Conservation (phyloP, 1,140 invertebrate genomes). For the Matsumurasca onukii region DNA sequence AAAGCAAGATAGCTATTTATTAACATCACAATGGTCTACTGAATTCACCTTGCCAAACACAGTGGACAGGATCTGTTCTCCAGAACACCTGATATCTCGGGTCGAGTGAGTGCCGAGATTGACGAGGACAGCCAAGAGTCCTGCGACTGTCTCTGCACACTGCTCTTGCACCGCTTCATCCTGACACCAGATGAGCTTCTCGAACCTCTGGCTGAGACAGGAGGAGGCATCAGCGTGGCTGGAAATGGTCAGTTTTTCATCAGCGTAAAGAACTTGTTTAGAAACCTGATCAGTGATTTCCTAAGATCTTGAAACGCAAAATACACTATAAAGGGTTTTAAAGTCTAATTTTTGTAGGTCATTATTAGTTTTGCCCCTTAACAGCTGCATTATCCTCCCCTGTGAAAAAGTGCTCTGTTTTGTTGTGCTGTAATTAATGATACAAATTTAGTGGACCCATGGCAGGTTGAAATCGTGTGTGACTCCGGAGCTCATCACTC, state of each 20-base stretch:
- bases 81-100: not conserved
- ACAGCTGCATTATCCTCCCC: too few relatives aligned
- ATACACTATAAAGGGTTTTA: not conserved
- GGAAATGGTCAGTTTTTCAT: not conserved
- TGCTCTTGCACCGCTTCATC: not conserved
- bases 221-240: not conserved
- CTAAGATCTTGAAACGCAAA: not conserved
- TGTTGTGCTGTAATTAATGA: too few relatives aligned
- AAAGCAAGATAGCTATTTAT: too few relatives aligned
- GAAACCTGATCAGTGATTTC: not conserved
- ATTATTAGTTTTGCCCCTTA: not conserved
- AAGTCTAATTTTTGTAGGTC: not conserved
- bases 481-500: too few relatives aligned
- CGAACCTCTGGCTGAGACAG: not conserved
- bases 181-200: conserved; percentile 11
- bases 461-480: too few relatives aligned
- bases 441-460: too few relatives aligned
- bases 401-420: too few relatives aligned
- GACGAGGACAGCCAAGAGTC: not conserved
- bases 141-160: not conserved
- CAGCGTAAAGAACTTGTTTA: not conserved
- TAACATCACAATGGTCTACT: too few relatives aligned
- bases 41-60: not conserved
- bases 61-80: not conserved
- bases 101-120: not conserved